Evolutionary conservation across 1,140 invertebrate genomes (phyloP).

Genomic region (Dolichoris vasculosae): DNA sequence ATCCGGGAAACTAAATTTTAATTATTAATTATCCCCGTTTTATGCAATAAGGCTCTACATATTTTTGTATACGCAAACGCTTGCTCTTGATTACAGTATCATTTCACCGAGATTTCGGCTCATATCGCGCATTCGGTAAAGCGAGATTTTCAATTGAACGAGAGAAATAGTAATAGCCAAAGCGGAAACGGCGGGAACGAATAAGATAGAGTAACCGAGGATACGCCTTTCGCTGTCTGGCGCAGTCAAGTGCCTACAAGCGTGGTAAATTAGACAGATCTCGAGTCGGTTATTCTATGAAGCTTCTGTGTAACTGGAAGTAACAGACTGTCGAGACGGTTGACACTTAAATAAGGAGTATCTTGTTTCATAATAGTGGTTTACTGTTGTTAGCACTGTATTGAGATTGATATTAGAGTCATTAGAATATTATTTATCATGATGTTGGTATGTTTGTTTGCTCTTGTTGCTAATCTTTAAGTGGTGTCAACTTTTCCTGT

Average conservation of each 20-base stretch:
- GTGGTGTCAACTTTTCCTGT: too few species aligned
- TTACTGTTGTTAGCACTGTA: not conserved
- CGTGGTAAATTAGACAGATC: constrained; percentile 42
- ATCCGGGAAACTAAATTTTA: too few species aligned
- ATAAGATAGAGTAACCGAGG: not conserved
- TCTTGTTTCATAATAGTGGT: not conserved
- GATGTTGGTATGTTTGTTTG: not conserved
- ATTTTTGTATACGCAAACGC: not conserved
- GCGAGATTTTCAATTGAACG: constrained; percentile 13
- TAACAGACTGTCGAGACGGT: not conserved
- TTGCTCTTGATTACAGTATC: not conserved
- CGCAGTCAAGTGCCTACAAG: constrained; percentile 31
- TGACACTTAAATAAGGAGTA: not conserved
- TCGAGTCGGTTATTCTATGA: constrained; percentile 17
- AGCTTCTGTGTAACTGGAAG: not conserved
- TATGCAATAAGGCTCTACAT: too few species aligned
- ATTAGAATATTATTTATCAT: not conserved
- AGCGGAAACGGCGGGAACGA: not conserved
- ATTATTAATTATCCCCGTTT: too few species aligned
- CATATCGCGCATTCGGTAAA: not conserved
- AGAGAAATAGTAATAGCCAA: not conserved
- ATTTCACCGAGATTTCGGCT: not conserved
- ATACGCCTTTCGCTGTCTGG: constrained; percentile 26
- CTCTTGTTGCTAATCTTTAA: not conserved
- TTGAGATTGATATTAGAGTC: not conserved